Evolutionary conservation across 2,797 vertebrate genomes (phyloP).

Genomic region (Acanthurus tractus): DNA sequence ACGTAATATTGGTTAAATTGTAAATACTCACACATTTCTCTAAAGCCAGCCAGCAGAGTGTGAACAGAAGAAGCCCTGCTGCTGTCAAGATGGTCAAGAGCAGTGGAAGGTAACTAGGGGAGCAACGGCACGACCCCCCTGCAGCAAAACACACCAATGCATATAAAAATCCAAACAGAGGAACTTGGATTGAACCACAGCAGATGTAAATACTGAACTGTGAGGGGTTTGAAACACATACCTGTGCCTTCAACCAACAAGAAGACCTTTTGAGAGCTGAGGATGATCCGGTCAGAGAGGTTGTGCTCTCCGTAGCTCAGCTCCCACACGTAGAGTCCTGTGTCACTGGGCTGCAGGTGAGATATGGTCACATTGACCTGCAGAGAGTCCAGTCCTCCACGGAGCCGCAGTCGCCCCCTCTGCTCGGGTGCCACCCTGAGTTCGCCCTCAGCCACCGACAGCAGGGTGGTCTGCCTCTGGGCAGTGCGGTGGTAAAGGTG

Average conservation of each 20-base stretch:
- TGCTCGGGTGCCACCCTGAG: slow-evolving; percentile 27
- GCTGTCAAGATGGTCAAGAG: slow-evolving; percentile 66
- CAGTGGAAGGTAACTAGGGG: slow-evolving; percentile 57
- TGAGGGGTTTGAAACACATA: slow-evolving; percentile 32
- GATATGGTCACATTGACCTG: slow-evolving; percentile 72
- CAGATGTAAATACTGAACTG: background rate
- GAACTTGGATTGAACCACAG: background rate
- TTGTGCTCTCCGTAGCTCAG: slow-evolving; percentile 50
- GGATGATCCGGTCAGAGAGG: background rate
- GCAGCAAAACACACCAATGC: slow-evolving; percentile 33
- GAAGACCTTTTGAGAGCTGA: slow-evolving; percentile 43
- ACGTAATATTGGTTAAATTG: no score
- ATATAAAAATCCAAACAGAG: background rate
- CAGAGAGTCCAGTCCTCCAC: slow-evolving; percentile 30
- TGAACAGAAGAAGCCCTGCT: slow-evolving; percentile 65
- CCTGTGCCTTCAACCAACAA: slow-evolving; percentile 73
- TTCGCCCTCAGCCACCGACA: slow-evolving; percentile 51
- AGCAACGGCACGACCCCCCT: slow-evolving; percentile 66
- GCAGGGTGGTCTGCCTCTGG: slow-evolving; percentile 66
- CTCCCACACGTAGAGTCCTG: slow-evolving; percentile 78
- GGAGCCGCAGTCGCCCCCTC: slow-evolving; percentile 59
- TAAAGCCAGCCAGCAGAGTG: slow-evolving; percentile 54
- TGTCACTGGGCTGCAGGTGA: slow-evolving; percentile 58
- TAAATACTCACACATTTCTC: slow-evolving; percentile 74
- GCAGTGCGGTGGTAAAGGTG: slow-evolving; percentile 65